These are phyloP conservation scores for Pseudochirops corinnae DNA, from an alignment of 2,797 vertebrate species.

Conservation along the genomic window DNA sequence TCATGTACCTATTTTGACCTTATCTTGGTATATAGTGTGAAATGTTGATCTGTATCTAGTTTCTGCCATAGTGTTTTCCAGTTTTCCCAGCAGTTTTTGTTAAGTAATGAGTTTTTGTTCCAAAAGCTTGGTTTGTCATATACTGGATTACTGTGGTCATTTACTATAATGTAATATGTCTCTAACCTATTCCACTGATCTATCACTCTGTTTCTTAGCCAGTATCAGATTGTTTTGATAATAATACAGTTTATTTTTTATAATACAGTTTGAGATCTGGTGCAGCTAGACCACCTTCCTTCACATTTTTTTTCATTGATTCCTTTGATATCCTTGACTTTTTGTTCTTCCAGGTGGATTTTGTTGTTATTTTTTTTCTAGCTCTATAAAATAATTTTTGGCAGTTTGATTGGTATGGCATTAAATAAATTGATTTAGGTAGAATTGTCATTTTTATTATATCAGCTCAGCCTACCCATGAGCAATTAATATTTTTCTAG, in stretches of 20 bases:
- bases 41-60: too few relatives aligned
- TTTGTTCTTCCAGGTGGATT: background rate
- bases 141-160: too few relatives aligned
- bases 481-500: background rate
- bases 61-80: too few relatives aligned
- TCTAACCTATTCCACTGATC: too few relatives aligned
- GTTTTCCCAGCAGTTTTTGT: too few relatives aligned
- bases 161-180: too few relatives aligned
- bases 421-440: background rate
- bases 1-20: too few relatives aligned
- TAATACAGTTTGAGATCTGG: background rate
- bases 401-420: background rate
- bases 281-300: background rate
- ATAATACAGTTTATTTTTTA: background rate
- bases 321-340: background rate
- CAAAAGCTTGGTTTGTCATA: too few relatives aligned
- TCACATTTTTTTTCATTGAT: background rate
- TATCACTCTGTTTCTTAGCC: too few relatives aligned
- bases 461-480: slow-evolving; percentile 17
- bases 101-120: too few relatives aligned
- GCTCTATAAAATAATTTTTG: background rate
- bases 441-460: slow-evolving; percentile 29
- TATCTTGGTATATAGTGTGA: too few relatives aligned
- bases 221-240: background rate
- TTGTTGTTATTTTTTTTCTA: background rate